A percentile compares a stretch with the other conserved stretches of the same genome.
phyloP scores from a whole-genome alignment of 1,140 invertebrate species.

The Drosophila biarmipes region DNA sequence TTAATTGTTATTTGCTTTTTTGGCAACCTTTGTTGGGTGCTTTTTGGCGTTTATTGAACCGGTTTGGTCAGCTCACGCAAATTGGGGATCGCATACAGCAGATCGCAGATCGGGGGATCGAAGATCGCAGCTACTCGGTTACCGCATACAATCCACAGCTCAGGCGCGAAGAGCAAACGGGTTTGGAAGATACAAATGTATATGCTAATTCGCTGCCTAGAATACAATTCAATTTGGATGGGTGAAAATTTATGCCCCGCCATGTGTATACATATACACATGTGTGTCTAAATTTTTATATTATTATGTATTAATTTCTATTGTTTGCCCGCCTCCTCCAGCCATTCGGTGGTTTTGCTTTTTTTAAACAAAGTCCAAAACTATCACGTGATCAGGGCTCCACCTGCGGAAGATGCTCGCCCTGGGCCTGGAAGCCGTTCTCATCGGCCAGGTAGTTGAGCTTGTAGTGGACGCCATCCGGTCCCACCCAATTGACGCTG shows the following conservation, averaged over 20 bases:
- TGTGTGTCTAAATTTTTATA: slow-evolving; percentile 27
- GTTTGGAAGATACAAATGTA: slow-evolving; percentile 47
- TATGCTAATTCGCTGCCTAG: slow-evolving; percentile 60
- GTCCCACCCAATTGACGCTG: slow-evolving; percentile 88
- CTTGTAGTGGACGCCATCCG: slow-evolving; percentile 88
- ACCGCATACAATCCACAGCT: slow-evolving; percentile 29
- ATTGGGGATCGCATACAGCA: slow-evolving; percentile 13
- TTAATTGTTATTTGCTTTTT: slow-evolving; percentile 36
- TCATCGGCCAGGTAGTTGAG: slow-evolving; percentile 90
- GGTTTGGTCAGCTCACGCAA: slow-evolving; percentile 66
- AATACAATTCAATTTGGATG: slow-evolving; percentile 60
- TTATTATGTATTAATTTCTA: slow-evolving; percentile 36
- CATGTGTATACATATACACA: not conserved
- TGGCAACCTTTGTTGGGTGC: slow-evolving; percentile 60
- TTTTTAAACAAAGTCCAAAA: slow-evolving; percentile 28
- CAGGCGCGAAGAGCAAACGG: slow-evolving; percentile 32
- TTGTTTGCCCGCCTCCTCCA: slow-evolving; percentile 26
- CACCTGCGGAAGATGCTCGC: slow-evolving; percentile 86
- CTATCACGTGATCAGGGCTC: slow-evolving; percentile 76
- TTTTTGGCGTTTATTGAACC: slow-evolving; percentile 67
- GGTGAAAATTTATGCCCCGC: slow-evolving; percentile 46
- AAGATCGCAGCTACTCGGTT: slow-evolving; percentile 51
- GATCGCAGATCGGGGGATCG: slow-evolving; percentile 18
- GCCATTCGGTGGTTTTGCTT: slow-evolving; percentile 30
- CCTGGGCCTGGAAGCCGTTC: slow-evolving; percentile 89